These are phyloP conservation scores for Drosophila acutilabella DNA, from an alignment of 2,888 invertebrate genomes.

Conservation along the genomic window DNA sequence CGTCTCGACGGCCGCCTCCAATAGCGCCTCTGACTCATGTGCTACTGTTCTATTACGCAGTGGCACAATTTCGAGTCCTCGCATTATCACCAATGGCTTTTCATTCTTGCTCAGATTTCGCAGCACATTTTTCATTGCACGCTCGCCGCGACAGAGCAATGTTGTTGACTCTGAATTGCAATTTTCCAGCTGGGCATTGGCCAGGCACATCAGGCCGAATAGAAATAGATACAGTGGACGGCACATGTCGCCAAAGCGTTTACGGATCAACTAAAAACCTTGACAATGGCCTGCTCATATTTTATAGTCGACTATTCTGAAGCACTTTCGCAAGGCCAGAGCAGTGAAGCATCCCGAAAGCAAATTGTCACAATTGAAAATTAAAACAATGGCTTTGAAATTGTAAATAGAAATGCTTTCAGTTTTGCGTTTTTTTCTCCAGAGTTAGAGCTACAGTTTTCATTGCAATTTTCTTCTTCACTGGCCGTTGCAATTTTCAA, in stretches of 20 bases:
- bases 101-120: constrained; percentile 85
- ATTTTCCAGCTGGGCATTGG: constrained; percentile 49
- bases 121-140: constrained; percentile 86
- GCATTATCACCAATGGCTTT: constrained; percentile 81
- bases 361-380: constrained; percentile 73
- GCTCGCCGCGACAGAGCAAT: constrained; percentile 86
- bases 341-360: constrained; percentile 64
- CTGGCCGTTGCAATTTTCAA: constrained; percentile 77
- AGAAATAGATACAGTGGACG: constrained; percentile 23
- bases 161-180: constrained; percentile 66
- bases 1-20: constrained; percentile 5
- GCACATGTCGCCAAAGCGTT: constrained; percentile 61
- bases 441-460: constrained; percentile 14
- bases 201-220: constrained; percentile 40
- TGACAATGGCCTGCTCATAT: constrained; percentile 61
- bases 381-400: constrained; percentile 67
- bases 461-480: constrained; percentile 82
- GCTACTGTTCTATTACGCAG: constrained; percentile 66
- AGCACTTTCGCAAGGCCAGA: constrained; percentile 72
- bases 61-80: constrained; percentile 83
- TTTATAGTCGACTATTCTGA: constrained; percentile 64
- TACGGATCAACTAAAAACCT: constrained; percentile 70
- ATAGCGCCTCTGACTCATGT: constrained; percentile 24
- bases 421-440: constrained; percentile 57
- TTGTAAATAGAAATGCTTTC: constrained; percentile 60